phyloP scores from a whole-genome alignment of 1,140 invertebrate genomes.

The Aphidius gifuensis region DNA sequence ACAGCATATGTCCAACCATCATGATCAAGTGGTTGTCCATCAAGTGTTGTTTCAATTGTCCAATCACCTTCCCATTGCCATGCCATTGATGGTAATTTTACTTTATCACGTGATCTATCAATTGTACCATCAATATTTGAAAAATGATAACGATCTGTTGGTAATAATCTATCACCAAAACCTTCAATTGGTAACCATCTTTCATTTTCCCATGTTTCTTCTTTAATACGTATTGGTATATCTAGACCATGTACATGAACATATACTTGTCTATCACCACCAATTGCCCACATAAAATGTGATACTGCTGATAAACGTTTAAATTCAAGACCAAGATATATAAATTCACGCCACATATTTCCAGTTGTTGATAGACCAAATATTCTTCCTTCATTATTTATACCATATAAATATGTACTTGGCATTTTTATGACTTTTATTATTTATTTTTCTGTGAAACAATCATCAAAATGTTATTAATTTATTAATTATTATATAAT shows the following conservation, averaged over 20 bases:
- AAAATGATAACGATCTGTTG: slow-evolving; percentile 82
- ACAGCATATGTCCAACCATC: slow-evolving; percentile 93
- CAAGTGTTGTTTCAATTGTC: slow-evolving; percentile 82
- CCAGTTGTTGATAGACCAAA: slow-evolving; percentile 76
- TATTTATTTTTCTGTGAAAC: too few species aligned
- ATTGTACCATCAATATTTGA: slow-evolving; percentile 78
- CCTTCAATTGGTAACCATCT: slow-evolving; percentile 88
- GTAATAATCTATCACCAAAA: slow-evolving; percentile 76
- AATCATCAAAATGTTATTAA: too few species aligned
- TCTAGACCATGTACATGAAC: slow-evolving; percentile 84
- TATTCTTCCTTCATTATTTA: slow-evolving; percentile 83
- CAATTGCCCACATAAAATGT: slow-evolving; percentile 86
- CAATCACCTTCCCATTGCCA: slow-evolving; percentile 95
- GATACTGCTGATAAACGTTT: slow-evolving; percentile 81
- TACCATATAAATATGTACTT: slow-evolving; percentile 76
- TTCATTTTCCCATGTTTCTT: slow-evolving; percentile 91
- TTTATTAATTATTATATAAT: too few species aligned
- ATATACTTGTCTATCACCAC: slow-evolving; percentile 87
- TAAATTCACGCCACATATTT: slow-evolving; percentile 79
- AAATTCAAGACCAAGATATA: slow-evolving; percentile 80
- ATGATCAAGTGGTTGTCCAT: slow-evolving; percentile 81
- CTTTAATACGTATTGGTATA: slow-evolving; percentile 83
- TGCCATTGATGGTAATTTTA: slow-evolving; percentile 82
- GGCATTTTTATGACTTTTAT: slow-evolving; percentile 56
- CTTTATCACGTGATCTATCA: slow-evolving; percentile 74